Base-by-base conservation (phyloP, 2,888 invertebrate species). In the Morpho deidamia region DNA sequence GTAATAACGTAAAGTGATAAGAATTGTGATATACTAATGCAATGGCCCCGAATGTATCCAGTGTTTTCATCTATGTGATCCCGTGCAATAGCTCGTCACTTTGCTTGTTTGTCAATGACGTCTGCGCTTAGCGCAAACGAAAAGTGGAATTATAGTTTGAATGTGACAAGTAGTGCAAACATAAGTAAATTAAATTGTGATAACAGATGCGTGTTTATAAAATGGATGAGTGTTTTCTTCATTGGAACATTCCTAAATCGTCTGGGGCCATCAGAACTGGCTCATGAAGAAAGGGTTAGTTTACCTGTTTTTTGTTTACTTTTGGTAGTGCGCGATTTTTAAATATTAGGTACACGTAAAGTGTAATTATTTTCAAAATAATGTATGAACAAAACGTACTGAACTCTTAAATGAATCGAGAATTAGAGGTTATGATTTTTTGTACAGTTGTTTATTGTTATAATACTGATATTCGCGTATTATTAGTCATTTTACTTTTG, bases 211-310 rank as follows among this genome's bases (percentile, higher is more conserved):
- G 83, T 84, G 83, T 81, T 72, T 73, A 68, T 86, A 88, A 86
- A 83, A 89, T 89, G 89, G 86, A 87, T 87, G 78, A 81, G 83
- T 83, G 81, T 81, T 78, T 81, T 78, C 82, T 75, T 71, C 74
- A 73, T 67, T 78, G 85, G 83, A 82, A 78, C 74, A 78, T 81
- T 82, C 77, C 78, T 83, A 78, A 75, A 77, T 71, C 85, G 75
- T 84, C 83, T 69, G 85, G 80, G 78, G 80, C 83, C 80, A 82
- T 78, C 79, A 78, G 78, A 83, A 84, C 76, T 82, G 88, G 86
- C 88, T 88, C 87, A 89, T 89, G 89, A 89, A 87, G 88, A 88
- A 88, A 84, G 88, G 89, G 89, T 88, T 81, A 85, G 88, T 89
- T 83, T 79, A 75, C 76, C 79, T 86, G 84, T 85, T 82, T 83